These are phyloP conservation scores for Conus ventricosus DNA, from an alignment of 1,140 invertebrate genomes.

Conservation along the genomic window DNA sequence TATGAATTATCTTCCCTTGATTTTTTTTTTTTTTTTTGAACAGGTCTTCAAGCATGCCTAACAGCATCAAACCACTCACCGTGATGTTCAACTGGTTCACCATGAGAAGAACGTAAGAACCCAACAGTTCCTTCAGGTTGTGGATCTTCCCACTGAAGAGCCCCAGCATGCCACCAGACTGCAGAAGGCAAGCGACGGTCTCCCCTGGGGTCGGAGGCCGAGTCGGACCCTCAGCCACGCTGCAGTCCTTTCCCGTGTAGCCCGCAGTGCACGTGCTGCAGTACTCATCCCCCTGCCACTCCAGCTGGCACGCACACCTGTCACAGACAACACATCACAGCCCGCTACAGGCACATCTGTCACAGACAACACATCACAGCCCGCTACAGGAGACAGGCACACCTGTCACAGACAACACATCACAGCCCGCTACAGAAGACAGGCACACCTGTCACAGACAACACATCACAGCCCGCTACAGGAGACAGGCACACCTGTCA, in stretches of 20 bases:
- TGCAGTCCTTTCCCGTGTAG: conserved; percentile 50
- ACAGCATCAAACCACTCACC: conserved; percentile 29
- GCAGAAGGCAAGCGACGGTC: conserved; percentile 28
- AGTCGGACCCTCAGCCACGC: conserved; percentile 23
- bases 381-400: no score
- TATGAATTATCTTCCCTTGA: no score
- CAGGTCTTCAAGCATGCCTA: no score
- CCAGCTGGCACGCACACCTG: conserved; percentile 46
- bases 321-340: not conserved
- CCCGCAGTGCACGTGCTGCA: conserved; percentile 50
- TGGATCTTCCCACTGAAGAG: conserved; percentile 43
- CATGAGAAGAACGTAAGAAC: conserved; percentile 39
- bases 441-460: no score
- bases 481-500: no score
- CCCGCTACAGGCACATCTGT: no score
- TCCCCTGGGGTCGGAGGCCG: not conserved
- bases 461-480: no score
- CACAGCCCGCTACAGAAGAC: no score
- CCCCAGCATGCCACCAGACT: conserved; percentile 19
- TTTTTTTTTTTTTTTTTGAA: no score
- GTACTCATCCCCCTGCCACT: conserved; percentile 47
- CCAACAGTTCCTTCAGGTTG: conserved; percentile 10
- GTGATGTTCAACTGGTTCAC: conserved; percentile 40
- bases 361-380: no score
- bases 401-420: no score